Evolutionary conservation across 2,113 vertebrate genomes (phyloP), one percentile per base, ranked within the genome.

Genomic region (Phycodurus eques): DNA sequence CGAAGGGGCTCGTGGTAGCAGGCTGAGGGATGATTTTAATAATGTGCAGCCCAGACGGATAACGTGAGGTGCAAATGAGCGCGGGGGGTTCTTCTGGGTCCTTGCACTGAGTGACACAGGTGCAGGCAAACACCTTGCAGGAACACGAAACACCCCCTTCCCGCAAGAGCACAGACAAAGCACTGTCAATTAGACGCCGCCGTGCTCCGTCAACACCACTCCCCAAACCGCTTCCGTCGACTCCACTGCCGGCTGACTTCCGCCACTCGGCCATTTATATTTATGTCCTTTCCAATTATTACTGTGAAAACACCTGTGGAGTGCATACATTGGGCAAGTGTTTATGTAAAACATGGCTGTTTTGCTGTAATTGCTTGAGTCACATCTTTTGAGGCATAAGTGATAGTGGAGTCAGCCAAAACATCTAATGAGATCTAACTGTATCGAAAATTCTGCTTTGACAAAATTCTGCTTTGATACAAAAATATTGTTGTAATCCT

Each of bases 21-120:
- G 94, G 93, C 95, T 95, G 97, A 97, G 95, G 96, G 95, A 96
- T 94, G 94, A 98, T 98, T 97, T 98, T 98, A 96, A 98, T 98
- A 98, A 99, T 97, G 95, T 92, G 94, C 93, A 93, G 94, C 92
- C 90, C 93, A 95, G 93, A 94, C 89, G 92, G 92, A 90, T 94
- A 93, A 90, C 91, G 94, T 93, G 93, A 95, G 94, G 93, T 87
- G 88, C 94, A 99, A 99, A 98, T 98, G 96, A 98, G 96, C 93
- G 83, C 78, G 81, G 93, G 95, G 96, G 95, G 64, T 47, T 66
- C 96, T 95, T 95, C 91, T 91, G 95, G 96, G 95, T 96, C 94
- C 93, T 94, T 89, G 90, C 95, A 96, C 95, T 95, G 95, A 99
- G 93, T 96, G 96, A 97, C 96, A 98, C 92, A 86, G 94, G 95